A percentile compares a stretch with the other conserved stretches of the same genome.
These are phyloP conservation scores for Pachyseris speciosa DNA, from an alignment of 64 coral and sea anemone genomes.

Conservation along the genomic window DNA sequence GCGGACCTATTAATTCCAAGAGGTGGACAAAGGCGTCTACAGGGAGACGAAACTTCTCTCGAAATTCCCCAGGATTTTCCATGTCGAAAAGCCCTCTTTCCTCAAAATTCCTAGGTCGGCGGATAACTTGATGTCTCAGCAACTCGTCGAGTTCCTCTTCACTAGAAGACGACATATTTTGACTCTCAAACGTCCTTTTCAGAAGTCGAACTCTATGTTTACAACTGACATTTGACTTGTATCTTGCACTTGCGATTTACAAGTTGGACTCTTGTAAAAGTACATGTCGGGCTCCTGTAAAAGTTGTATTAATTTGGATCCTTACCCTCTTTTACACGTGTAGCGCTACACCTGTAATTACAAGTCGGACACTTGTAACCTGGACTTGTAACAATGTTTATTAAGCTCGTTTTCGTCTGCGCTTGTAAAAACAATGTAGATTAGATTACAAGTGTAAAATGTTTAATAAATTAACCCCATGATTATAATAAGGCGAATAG, in stretches of 20 bases:
- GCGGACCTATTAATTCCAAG: neutral
- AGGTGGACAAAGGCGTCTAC: constrained; percentile 16
- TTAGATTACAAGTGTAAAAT: neutral
- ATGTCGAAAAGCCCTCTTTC: constrained; percentile 47
- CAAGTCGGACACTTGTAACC: constrained; percentile 28
- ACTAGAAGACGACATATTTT: constrained; percentile 31
- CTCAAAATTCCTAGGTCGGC: constrained; percentile 21
- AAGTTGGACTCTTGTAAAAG: constrained; percentile 9
- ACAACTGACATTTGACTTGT: constrained; percentile 7
- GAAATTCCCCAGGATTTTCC: constrained; percentile 52
- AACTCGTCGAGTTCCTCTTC: constrained; percentile 38
- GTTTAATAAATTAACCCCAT: neutral
- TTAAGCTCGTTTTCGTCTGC: neutral
- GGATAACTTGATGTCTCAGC: constrained; percentile 12
- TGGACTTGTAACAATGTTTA: constrained; percentile 32
- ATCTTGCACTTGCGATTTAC: constrained; percentile 3
- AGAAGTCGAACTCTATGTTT: constrained; percentile 5
- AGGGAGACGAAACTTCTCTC: constrained; percentile 33
- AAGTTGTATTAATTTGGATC: neutral
- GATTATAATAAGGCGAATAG: too few relatives aligned
- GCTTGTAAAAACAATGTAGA: neutral
- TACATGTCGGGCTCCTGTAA: neutral
- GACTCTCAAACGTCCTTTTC: neutral
- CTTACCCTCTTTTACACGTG: neutral
- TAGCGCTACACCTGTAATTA: constrained; percentile 10